These are phyloP conservation scores for Chrysaora quinquecirrha DNA, from an alignment of 30 jellyfish, hydroid and myxozoan species.

Conservation along the genomic window DNA sequence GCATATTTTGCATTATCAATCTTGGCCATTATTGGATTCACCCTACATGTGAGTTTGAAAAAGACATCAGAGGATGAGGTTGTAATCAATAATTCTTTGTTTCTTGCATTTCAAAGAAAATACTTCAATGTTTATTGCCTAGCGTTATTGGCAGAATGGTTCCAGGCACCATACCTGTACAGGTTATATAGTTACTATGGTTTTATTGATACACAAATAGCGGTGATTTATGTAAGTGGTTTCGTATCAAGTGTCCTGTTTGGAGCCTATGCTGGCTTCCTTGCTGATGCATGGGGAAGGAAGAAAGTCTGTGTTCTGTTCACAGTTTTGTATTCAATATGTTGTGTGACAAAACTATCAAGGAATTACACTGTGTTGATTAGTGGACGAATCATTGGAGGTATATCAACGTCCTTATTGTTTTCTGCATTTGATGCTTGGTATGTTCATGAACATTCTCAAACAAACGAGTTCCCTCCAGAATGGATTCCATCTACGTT, in stretches of 20 bases:
- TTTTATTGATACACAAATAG: constrained; percentile 94
- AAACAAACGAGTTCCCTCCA: constrained; percentile 81
- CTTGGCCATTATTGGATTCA: constrained; percentile 47
- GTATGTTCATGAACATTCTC: constrained; percentile 91
- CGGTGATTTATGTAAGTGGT: constrained; percentile 92
- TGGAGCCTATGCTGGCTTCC: constrained; percentile 91
- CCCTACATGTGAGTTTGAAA: constrained; percentile 33
- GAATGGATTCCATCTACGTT: constrained; percentile 92
- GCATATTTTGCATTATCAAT: constrained; percentile 68
- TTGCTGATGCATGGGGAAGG: constrained; percentile 90
- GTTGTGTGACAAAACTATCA: constrained; percentile 85
- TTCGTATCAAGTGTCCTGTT: constrained; percentile 92
- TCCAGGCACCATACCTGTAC: constrained; percentile 96
- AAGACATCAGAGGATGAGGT: constrained; percentile 28
- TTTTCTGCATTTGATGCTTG: constrained; percentile 96
- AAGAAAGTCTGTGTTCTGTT: constrained; percentile 85
- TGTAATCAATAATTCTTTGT: constrained; percentile 81
- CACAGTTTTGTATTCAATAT: constrained; percentile 81
- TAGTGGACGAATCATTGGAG: constrained; percentile 90
- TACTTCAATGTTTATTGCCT: constrained; percentile 83
- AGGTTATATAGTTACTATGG: constrained; percentile 88
- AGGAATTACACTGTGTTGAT: constrained; percentile 64
- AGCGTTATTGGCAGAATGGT: constrained; percentile 99
- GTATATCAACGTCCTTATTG: constrained; percentile 85
- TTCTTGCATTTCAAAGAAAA: constrained; percentile 73